Base-by-base conservation (phyloP, 2,113 vertebrate genomes). In the Nicator chloris region DNA sequence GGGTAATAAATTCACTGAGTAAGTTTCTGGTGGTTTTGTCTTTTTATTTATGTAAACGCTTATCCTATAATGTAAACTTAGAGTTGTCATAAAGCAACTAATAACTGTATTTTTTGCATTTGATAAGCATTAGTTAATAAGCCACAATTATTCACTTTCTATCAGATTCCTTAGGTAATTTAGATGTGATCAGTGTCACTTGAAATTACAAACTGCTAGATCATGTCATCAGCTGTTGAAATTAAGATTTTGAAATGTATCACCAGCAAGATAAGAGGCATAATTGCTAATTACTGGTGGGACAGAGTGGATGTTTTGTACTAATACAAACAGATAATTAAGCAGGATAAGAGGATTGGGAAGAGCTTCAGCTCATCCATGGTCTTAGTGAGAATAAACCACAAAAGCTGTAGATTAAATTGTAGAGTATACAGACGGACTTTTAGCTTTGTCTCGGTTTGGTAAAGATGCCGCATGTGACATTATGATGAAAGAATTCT, bases 281-380 rank as follows among this genome's bases (percentile, higher is more conserved):
- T 92, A 92, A 92, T 88, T 86, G 69, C 88, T 94, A 86, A 95
- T 96, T 90, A 91, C 86, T 40, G 56, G 35, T 70, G 63, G 75
- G 56, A 47, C 68, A 56, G 76, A 83, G 68, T 93, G 44, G 56
- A 81, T 94, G 80, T 71, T 95, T 86, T 83, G 35, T 86, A 47
- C 56, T 86, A 83, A 77, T 56, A 65, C 61, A 94, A 93, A 88
- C 64, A 91, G 95, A 90, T 96, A 96, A 96, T 95, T 94, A 95
- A 92, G 82, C 54, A 71, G 79, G 42, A 47, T 95, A 93, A 96
- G 30, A 92, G 86, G 88, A 93, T 92, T 94, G 42, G 47, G 50
- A 70, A 47, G 91, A 90, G 91, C 82, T 93, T 86, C 83, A 75
- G 92, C 82, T 95, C 91, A 90, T 96, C 80, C 17, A 6, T 59